A percentile compares a stretch with the other conserved stretches of the same genome.
These are phyloP conservation scores for Luperina nickerlii DNA, from an alignment of 2,888 invertebrate genomes.

Conservation along the genomic window DNA sequence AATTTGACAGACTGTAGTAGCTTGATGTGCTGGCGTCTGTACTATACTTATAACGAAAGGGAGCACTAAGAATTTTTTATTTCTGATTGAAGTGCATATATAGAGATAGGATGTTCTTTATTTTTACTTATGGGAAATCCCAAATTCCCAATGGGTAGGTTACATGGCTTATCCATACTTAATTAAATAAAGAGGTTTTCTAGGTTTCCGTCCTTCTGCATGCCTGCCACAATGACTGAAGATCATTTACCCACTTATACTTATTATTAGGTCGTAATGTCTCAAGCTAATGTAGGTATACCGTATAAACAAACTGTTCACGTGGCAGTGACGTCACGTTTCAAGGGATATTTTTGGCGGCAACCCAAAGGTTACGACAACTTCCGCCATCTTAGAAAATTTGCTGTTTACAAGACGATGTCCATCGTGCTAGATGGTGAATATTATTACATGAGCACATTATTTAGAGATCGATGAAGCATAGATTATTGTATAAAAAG, in stretches of 20 bases:
- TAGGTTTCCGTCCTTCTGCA: not conserved
- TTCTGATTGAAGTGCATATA: too few species aligned
- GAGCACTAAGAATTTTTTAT: too few species aligned
- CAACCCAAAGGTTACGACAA: constrained; percentile 53
- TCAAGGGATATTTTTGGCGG: constrained; percentile 56
- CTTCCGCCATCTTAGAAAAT: constrained; percentile 39
- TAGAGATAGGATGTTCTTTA: too few species aligned
- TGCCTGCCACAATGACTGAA: not conserved
- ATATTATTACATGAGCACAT: not conserved
- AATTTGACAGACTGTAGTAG: too few species aligned
- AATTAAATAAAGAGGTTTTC: not conserved
- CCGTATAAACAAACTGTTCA: constrained; percentile 34
- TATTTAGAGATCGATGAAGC: constrained; percentile 6
- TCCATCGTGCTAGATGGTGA: not conserved
- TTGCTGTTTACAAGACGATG: constrained; percentile 25
- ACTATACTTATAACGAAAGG: too few species aligned
- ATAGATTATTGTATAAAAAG: not conserved
- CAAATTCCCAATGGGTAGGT: too few species aligned
- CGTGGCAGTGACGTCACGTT: constrained; percentile 39
- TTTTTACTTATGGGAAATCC: too few species aligned
- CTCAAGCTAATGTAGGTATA: constrained; percentile 20
- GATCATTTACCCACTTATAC: not conserved
- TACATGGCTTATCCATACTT: too few species aligned
- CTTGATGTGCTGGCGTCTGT: too few species aligned
- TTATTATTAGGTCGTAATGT: constrained; percentile 21